Percentiles rank a stretch among this genome's conserved stretches.
Conservation (phyloP, 2,113 vertebrate species). For the Bos taurus region DNA sequence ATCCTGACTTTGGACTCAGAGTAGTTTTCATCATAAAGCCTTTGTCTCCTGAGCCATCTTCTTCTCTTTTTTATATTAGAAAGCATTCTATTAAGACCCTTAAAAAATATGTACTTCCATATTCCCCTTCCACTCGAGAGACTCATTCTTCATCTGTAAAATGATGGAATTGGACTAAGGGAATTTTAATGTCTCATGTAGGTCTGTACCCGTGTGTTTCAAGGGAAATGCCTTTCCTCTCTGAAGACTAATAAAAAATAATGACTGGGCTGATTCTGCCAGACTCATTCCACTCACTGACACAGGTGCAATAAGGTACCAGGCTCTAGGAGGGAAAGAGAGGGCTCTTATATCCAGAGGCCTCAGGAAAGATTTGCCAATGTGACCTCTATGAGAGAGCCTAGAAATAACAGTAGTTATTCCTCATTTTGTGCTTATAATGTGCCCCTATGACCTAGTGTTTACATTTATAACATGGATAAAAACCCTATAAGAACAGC, state of each 20-base stretch:
- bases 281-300: background rate
- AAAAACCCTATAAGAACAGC: background rate
- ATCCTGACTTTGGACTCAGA: background rate
- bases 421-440: background rate
- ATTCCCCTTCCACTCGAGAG: background rate
- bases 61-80: background rate
- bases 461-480: background rate
- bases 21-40: background rate
- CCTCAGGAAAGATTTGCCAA: background rate
- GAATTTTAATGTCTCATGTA: constrained; percentile 46
- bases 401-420: background rate
- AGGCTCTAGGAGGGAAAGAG: background rate
- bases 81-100: background rate
- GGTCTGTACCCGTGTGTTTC: background rate
- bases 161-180: background rate
- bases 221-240: constrained; percentile 33
- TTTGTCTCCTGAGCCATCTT: background rate
- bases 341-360: background rate
- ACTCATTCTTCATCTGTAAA: constrained; percentile 30
- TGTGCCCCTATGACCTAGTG: no score
- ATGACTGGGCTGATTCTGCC: background rate
- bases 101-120: background rate
- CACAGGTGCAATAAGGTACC: background rate
- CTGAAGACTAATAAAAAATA: constrained; percentile 17
- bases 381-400: background rate